These are phyloP conservation scores for Plebejus melissa DNA, from an alignment of 2,888 invertebrate species.

Conservation along the genomic window DNA sequence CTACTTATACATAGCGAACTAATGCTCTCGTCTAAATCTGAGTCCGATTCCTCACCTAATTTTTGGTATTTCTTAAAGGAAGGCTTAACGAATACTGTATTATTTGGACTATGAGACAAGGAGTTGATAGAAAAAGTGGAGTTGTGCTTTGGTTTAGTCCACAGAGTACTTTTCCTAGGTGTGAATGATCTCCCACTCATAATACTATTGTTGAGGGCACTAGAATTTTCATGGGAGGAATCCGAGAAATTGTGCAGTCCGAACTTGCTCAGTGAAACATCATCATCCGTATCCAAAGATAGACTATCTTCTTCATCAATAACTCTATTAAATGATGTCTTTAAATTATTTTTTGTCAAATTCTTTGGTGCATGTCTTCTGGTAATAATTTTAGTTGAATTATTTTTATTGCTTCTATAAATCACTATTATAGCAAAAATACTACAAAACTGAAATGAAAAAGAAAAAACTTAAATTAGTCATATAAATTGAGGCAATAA, in stretches of 20 bases:
- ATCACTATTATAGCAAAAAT: conserved; percentile 53
- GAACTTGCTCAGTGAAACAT: conserved; percentile 68
- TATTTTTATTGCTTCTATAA: conserved; percentile 52
- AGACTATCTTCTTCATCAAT: conserved; percentile 53
- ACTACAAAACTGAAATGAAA: conserved; percentile 59
- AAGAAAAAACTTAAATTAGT: conserved; percentile 31
- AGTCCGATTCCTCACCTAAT: conserved; percentile 64
- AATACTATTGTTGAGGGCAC: conserved; percentile 50
- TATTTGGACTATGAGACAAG: conserved; percentile 55
- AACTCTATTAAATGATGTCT: conserved; percentile 23
- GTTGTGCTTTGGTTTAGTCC: conserved; percentile 64
- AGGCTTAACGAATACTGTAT: conserved; percentile 62
- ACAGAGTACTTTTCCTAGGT: conserved; percentile 55
- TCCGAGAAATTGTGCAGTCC: conserved; percentile 64
- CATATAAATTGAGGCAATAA: background rate
- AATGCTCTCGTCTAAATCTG: conserved; percentile 76
- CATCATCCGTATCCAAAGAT: conserved; percentile 65
- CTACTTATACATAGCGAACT: conserved; percentile 73
- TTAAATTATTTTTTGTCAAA: conserved; percentile 43
- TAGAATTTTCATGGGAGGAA: conserved; percentile 60
- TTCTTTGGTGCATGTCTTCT: conserved; percentile 49
- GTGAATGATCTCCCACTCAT: conserved; percentile 62
- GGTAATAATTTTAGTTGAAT: conserved; percentile 40
- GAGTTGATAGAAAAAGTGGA: conserved; percentile 66
- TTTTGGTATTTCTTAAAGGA: conserved; percentile 67